Evolutionary conservation across 23 tunicate species (phyloP).

Genomic region (Trididemnum miniatum): DNA sequence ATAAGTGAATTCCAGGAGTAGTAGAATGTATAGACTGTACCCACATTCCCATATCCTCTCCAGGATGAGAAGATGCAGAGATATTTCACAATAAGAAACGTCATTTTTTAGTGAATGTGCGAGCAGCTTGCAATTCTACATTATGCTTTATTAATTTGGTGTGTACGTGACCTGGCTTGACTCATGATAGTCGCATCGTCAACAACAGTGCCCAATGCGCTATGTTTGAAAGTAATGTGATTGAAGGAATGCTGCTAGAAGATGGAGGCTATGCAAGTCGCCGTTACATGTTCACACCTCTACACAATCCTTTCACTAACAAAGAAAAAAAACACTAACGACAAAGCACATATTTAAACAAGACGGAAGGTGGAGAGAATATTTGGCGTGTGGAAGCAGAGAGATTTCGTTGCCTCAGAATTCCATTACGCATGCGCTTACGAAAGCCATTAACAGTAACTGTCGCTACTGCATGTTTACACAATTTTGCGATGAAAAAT

Average conservation of each 20-base stretch:
- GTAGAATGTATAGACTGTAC: too few relatives aligned
- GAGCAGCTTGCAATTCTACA: slow-evolving; percentile 44
- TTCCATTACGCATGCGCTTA: slow-evolving; percentile 28
- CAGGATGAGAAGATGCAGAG: slow-evolving; percentile 34
- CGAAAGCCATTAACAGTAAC: slow-evolving; percentile 17
- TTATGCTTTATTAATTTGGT: slow-evolving; percentile 46
- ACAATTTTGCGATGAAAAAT: too few relatives aligned
- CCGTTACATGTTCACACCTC: slow-evolving; percentile 55
- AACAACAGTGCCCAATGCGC: slow-evolving; percentile 27
- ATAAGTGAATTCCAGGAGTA: too few relatives aligned
- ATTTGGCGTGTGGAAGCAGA: too few relatives aligned
- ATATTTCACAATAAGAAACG: slow-evolving; percentile 26
- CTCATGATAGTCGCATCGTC: slow-evolving; percentile 48
- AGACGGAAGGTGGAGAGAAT: slow-evolving; percentile 18
- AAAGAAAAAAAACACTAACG: slow-evolving; percentile 30
- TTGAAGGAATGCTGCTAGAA: slow-evolving; percentile 34
- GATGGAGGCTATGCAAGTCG: slow-evolving; percentile 55
- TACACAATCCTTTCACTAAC: slow-evolving; percentile 17
- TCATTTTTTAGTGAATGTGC: slow-evolving; percentile 54
- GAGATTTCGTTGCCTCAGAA: too few relatives aligned
- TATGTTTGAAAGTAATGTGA: slow-evolving; percentile 38
- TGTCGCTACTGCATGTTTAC: too few relatives aligned
- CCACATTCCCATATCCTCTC: too few relatives aligned
- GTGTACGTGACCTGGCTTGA: slow-evolving; percentile 56
- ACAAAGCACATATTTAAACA: slow-evolving; percentile 47